These are phyloP conservation scores for Pogonocherus hispidulus DNA, from an alignment of 2,888 invertebrate species.

Conservation along the genomic window DNA sequence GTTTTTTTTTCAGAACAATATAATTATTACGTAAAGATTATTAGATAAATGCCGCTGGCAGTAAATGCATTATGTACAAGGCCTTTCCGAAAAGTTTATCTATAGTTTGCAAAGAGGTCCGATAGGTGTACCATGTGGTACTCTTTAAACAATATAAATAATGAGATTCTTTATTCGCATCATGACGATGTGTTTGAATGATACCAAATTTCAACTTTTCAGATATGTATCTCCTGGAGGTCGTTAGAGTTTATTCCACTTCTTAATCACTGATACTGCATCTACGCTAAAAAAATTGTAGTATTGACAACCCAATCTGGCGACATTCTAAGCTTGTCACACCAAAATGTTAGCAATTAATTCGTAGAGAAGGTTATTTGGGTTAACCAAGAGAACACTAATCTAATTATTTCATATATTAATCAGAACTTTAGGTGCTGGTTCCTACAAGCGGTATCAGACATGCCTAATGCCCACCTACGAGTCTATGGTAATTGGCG, in stretches of 20 bases:
- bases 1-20: too few species aligned
- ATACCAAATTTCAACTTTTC: neutral
- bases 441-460: too few species aligned
- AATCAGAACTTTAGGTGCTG: neutral
- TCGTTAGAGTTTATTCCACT: neutral
- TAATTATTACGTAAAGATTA: too few species aligned
- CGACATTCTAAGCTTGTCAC: neutral
- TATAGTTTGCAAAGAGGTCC: too few species aligned
- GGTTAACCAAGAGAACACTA: neutral
- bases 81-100: too few species aligned
- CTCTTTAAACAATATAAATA: too few species aligned
- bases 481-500: constrained; percentile 7
- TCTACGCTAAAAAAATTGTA: neutral
- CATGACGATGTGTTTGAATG: too few species aligned
- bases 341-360: neutral
- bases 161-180: too few species aligned
- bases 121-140: too few species aligned
- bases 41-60: too few species aligned
- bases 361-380: neutral
- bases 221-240: neutral
- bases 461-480: constrained; percentile 9
- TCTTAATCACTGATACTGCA: neutral
- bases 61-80: too few species aligned
- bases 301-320: neutral
- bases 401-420: neutral